These are phyloP conservation scores for Percopsis omiscomaycus DNA, from an alignment of 2,797 vertebrate genomes.

Conservation along the genomic window DNA sequence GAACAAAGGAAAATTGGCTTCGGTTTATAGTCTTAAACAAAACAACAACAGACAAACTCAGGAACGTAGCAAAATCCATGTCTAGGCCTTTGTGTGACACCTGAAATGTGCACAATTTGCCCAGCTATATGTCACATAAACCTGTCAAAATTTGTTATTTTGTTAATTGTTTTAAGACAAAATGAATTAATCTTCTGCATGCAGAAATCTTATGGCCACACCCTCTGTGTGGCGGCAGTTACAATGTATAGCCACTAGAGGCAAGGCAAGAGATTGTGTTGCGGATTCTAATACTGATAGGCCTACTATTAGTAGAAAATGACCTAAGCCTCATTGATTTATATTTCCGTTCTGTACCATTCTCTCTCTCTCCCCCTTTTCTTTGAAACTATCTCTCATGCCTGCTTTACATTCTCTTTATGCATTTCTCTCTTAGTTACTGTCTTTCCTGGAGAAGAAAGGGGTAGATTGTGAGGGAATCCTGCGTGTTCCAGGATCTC, in stretches of 20 bases:
- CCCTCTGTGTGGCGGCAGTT: conserved; percentile 59
- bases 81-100: too few relatives aligned
- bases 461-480: conserved; percentile 89
- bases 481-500: conserved; percentile 88
- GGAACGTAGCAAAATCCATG: too few relatives aligned
- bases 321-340: neutral
- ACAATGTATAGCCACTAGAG: conserved; percentile 66
- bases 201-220: conserved; percentile 50
- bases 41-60: too few relatives aligned
- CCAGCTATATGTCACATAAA: neutral
- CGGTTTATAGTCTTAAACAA: too few relatives aligned
- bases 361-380: conserved; percentile 22
- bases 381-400: neutral
- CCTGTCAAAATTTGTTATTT: neutral
- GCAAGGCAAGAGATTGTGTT: conserved; percentile 39
- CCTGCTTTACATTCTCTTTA: conserved; percentile 25
- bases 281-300: too few relatives aligned
- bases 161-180: neutral
- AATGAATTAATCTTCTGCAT: conserved; percentile 14
- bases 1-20: too few relatives aligned
- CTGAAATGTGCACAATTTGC: too few relatives aligned
- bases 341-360: neutral
- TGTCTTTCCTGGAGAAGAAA: conserved; percentile 88
- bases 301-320: too few relatives aligned
- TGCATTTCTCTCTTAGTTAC: conserved; percentile 69